A percentile compares a stretch with the other conserved stretches of the same genome.
These are phyloP conservation scores for Auanema sp. DNA, from an alignment of 2,888 invertebrate species.

Conservation along the genomic window DNA sequence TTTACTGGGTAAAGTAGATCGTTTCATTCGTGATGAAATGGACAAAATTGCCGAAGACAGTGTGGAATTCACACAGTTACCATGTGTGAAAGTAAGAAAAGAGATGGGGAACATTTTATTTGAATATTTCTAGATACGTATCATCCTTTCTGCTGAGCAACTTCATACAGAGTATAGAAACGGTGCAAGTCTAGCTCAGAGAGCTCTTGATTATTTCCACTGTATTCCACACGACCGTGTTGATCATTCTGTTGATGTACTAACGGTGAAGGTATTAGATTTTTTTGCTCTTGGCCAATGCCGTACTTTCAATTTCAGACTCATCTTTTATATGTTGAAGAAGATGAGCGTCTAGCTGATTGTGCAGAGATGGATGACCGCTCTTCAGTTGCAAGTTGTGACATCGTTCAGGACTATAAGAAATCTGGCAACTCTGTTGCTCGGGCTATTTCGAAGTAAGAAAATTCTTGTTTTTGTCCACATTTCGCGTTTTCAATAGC, in stretches of 20 bases:
- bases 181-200: constrained; percentile 41
- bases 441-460: constrained; percentile 26
- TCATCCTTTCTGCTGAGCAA: constrained; percentile 47
- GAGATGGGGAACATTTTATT: background rate
- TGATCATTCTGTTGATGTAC: constrained; percentile 49
- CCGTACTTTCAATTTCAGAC: constrained; percentile 45
- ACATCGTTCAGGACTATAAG: constrained; percentile 61
- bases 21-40: constrained; percentile 56
- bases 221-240: constrained; percentile 43
- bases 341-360: constrained; percentile 52
- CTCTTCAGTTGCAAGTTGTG: constrained; percentile 56
- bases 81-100: constrained; percentile 54
- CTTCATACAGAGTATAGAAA: constrained; percentile 25
- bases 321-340: constrained; percentile 59
- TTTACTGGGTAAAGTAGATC: constrained; percentile 56
- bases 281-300: background rate
- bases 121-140: constrained; percentile 33
- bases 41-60: constrained; percentile 49
- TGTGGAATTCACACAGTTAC: constrained; percentile 59
- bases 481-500: constrained; percentile 13
- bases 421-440: constrained; percentile 40
- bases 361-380: constrained; percentile 58
- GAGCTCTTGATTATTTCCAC: constrained; percentile 54
- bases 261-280: constrained; percentile 44
- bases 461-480: background rate